Base-by-base conservation (phyloP, 2,113 vertebrate species). In the Microtus ochrogaster region DNA sequence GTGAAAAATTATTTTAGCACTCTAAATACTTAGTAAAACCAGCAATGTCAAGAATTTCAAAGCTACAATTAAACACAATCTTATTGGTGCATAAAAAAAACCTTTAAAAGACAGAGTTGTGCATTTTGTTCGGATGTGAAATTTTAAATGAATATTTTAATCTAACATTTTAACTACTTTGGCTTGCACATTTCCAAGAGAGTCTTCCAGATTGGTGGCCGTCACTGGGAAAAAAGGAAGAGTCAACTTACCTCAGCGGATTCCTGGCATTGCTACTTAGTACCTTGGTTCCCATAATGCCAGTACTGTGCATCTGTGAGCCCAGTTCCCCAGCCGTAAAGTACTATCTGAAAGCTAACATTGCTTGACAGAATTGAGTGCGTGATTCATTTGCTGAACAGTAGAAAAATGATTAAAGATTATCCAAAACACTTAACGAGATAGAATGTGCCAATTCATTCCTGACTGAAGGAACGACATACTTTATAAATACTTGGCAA, bases 21-120 rank as follows among this genome's bases (percentile, higher is more conserved):
- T 63, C 58, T 63, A 41, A 63, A 65, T 83, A 82, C 94, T 94
- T 93, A 74, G 24, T 47, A 79, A 94, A 91, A 70, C 74, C 7
- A 96, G 73, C 36, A 83, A 5, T 70, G 72, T 13, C 19, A 82
- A 58, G 16, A 9, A 44, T 63, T 47, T 49, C 68, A 22, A 13
- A 13, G 5, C 28, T 77, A 47, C 30, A 68, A 90, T 68, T 68
- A 96, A 70, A 33, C n/a, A 79, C 5, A 21, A 19, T 30, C n/a
- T 44, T 83, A 28, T 16, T 83, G 4, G 24, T 17, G 0, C 16
- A 79, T 26, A 26, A 58, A 90, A 74, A 74, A 30, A 41, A 39
- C 19, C 41, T 70, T 79, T 9, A 16, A 77, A 78, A 93, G 41
- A 39, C 7, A 88, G 86, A 95, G 41, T 1, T 4, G 44, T 76